phyloP scores from a whole-genome alignment of 2,888 invertebrate genomes.

The Polietes domitor region DNA sequence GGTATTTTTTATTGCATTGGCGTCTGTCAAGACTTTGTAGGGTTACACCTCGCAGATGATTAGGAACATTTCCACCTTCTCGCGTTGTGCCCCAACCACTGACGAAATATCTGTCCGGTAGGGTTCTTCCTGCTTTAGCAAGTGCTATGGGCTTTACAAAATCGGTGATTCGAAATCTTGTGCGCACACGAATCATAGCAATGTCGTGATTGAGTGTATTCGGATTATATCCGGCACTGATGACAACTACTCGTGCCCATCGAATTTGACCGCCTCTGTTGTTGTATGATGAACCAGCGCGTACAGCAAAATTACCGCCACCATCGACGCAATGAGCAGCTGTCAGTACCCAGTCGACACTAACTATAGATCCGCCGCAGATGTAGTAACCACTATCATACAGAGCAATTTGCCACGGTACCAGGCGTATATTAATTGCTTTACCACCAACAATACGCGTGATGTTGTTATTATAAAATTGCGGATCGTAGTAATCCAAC shows the following conservation, averaged over 20 bases:
- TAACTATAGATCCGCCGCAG: conserved; percentile 40
- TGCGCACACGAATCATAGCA: conserved; percentile 9
- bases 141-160: not conserved
- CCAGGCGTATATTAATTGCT: not conserved
- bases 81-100: conserved; percentile 31
- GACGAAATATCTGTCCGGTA: conserved; percentile 20
- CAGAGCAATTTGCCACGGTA: conserved; percentile 10
- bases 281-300: conserved; percentile 21
- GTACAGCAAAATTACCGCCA: conserved; percentile 7
- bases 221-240: not conserved
- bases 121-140: not conserved
- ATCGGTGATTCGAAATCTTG: not conserved
- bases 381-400: not conserved
- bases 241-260: not conserved
- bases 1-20: not conserved
- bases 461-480: conserved; percentile 4
- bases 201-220: conserved; percentile 4
- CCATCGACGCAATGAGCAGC: conserved; percentile 32
- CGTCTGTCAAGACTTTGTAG: not conserved
- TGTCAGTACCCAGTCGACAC: conserved; percentile 33
- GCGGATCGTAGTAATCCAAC: not conserved
- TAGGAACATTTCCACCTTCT: not conserved
- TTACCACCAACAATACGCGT: conserved; percentile 43
- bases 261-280: not conserved
- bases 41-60: conserved; percentile 9